Evolutionary conservation across 2,113 vertebrate species (phyloP).

Genomic region (Aegithalos caudatus): DNA sequence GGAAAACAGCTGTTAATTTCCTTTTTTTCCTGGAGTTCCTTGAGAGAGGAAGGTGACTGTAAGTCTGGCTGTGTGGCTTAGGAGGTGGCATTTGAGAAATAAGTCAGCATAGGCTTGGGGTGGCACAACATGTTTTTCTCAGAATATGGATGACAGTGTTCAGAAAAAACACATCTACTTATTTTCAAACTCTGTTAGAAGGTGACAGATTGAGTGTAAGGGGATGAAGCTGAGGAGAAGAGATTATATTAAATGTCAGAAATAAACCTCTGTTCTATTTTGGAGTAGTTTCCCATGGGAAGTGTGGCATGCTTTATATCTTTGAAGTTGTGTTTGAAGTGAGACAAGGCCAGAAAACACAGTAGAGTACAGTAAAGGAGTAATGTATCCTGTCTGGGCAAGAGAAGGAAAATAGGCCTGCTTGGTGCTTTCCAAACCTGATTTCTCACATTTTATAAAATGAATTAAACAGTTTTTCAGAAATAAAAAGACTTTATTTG

Average conservation of each 20-base stretch:
- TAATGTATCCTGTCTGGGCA: neutral
- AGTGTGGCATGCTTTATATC: neutral
- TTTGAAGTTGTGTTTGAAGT: conserved; percentile 11
- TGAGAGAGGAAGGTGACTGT: neutral
- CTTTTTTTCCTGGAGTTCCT: neutral
- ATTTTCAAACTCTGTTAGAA: neutral
- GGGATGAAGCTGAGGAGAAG: neutral
- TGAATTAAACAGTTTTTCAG: neutral
- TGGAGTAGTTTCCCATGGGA: conserved; percentile 14
- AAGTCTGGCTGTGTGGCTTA: neutral
- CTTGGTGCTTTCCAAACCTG: neutral
- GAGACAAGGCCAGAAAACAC: neutral
- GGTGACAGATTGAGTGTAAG: neutral
- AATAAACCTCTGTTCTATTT: conserved; percentile 25
- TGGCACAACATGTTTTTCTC: neutral
- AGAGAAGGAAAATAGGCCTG: neutral
- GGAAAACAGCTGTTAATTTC: neutral
- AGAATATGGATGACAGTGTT: neutral
- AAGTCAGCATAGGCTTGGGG: neutral
- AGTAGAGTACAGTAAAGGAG: neutral
- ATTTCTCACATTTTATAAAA: neutral
- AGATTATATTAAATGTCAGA: conserved; percentile 10
- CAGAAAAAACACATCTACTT: neutral
- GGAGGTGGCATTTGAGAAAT: neutral
- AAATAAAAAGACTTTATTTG: neutral